These are phyloP conservation scores for Conger conger DNA, from an alignment of 2,113 vertebrate genomes.

Conservation along the genomic window DNA sequence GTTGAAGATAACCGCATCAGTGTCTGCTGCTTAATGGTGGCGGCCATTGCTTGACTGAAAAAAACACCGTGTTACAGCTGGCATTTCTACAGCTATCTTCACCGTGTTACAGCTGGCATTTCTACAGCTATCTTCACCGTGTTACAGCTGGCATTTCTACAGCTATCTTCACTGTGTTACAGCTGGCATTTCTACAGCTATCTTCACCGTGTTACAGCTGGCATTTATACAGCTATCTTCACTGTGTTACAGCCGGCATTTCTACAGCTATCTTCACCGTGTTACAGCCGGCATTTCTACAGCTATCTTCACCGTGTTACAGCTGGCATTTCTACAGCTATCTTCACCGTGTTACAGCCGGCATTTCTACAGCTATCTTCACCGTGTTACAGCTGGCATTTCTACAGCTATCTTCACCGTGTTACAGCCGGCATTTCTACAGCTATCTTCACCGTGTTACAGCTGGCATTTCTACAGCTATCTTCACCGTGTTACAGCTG, in stretches of 20 bases:
- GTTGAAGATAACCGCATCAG: slow-evolving; percentile 17
- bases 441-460: slow-evolving; percentile 25
- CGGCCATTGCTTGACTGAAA: slow-evolving; percentile 36
- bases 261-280: slow-evolving; percentile 24
- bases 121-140: slow-evolving; percentile 24
- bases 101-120: slow-evolving; percentile 39
- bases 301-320: slow-evolving; percentile 25
- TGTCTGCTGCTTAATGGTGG: not conserved
- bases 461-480: slow-evolving; percentile 37
- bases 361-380: slow-evolving; percentile 33
- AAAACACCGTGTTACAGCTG: too few relatives aligned
- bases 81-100: too few relatives aligned
- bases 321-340: slow-evolving; percentile 37
- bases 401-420: slow-evolving; percentile 24
- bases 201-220: slow-evolving; percentile 32
- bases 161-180: slow-evolving; percentile 25
- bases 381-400: slow-evolving; percentile 39
- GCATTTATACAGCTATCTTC: slow-evolving; percentile 33
- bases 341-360: slow-evolving; percentile 32
- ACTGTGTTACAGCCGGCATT: slow-evolving; percentile 39
- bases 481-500: slow-evolving; percentile 32
- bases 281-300: slow-evolving; percentile 39
- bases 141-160: slow-evolving; percentile 39
- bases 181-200: slow-evolving; percentile 37
- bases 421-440: slow-evolving; percentile 39